These are phyloP conservation scores for Centropus unirufus DNA, from an alignment of 2,113 vertebrate genomes.

Conservation along the genomic window DNA sequence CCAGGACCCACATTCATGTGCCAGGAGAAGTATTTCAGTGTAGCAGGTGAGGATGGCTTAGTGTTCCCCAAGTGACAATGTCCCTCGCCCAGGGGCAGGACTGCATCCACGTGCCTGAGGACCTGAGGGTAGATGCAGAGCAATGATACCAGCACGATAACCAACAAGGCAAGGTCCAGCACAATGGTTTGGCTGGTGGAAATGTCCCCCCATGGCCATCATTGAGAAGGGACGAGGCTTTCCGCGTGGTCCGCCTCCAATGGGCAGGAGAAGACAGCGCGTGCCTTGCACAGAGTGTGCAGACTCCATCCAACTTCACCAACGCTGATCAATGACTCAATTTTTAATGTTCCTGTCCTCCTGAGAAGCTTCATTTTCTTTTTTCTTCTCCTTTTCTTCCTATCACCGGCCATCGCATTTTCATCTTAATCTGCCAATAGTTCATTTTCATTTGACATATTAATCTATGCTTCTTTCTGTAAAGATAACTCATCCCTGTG, in stretches of 20 bases:
- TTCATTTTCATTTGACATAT: slow-evolving; percentile 65
- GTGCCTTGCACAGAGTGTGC: neutral
- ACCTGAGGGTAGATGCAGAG: neutral
- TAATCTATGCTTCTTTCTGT: slow-evolving; percentile 58
- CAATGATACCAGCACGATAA: neutral
- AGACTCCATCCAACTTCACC: neutral
- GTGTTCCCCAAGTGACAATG: neutral
- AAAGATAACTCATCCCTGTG: slow-evolving; percentile 47
- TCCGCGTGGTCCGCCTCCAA: neutral
- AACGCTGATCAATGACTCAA: neutral
- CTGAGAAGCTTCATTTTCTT: neutral
- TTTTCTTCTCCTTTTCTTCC: slow-evolving; percentile 4
- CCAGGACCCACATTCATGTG: neutral
- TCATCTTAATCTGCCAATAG: slow-evolving; percentile 41
- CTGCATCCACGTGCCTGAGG: neutral
- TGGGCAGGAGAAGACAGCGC: neutral
- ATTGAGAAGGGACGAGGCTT: neutral
- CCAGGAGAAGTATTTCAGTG: neutral
- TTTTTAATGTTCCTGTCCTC: neutral
- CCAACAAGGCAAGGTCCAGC: rapidly evolving
- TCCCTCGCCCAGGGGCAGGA: neutral
- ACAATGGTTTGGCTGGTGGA: rapidly evolving
- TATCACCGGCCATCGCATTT: slow-evolving; percentile 1
- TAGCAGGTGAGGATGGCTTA: neutral
- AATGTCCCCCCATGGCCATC: neutral